Percentiles rank a stretch among this genome's conserved stretches.
phyloP scores from a whole-genome alignment of 2,797 vertebrate genomes.

The Tauraco hartlaubi region DNA sequence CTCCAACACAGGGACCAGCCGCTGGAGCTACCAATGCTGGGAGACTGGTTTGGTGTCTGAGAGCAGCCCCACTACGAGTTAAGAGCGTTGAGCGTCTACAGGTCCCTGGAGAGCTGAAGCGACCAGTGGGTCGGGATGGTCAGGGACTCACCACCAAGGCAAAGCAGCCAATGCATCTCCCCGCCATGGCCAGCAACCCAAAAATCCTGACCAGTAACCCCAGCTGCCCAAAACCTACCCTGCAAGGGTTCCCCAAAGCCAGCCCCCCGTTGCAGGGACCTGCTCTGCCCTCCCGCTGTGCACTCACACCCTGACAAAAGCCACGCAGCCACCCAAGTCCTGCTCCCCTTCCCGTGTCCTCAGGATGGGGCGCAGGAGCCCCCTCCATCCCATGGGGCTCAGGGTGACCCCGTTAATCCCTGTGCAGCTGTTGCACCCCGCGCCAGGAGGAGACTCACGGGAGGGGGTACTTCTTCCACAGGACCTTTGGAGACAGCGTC shows the following conservation, averaged over 20 bases:
- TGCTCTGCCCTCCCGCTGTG: neutral
- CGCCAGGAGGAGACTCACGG: slow-evolving; percentile 76
- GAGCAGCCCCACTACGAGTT: neutral
- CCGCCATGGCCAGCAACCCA: neutral
- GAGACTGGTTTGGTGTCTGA: neutral
- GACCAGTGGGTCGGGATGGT: accelerated
- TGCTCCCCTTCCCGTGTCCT: neutral
- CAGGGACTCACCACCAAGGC: neutral
- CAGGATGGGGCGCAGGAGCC: neutral
- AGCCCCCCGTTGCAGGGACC: neutral
- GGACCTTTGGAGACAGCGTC: slow-evolving; percentile 81
- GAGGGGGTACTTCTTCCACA: slow-evolving; percentile 86
- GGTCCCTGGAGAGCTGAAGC: neutral
- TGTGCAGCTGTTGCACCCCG: accelerated
- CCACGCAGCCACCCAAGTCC: neutral
- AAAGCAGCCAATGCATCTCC: neutral
- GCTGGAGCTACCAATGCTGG: accelerated
- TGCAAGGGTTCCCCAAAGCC: neutral
- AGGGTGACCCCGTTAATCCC: neutral
- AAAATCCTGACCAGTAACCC: neutral
- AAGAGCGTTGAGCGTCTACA: accelerated
- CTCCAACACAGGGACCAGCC: neutral
- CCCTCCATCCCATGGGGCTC: accelerated
- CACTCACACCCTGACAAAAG: neutral
- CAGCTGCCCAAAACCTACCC: neutral